Base-by-base conservation (phyloP, 2,797 vertebrate species). In the Cirrhinus mrigala region DNA sequence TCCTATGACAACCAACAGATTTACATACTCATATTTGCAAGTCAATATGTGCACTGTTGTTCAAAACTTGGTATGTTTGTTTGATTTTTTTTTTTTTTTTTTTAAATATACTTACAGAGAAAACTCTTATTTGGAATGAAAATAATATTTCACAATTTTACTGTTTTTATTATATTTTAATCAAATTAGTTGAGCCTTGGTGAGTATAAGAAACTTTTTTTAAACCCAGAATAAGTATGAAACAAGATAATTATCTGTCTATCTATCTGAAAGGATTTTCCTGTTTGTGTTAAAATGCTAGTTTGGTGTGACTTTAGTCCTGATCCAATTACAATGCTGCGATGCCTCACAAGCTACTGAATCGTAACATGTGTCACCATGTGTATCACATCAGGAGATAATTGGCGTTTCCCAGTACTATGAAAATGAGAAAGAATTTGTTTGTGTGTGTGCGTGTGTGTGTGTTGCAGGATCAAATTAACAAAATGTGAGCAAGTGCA, bases 281-380 rank as follows among this genome's bases (percentile, higher is more conserved):
- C 20, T 77, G 7, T 44, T 40, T 58, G 22, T 58, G 22, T 77
- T 16, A 24, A 75, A 75, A 27, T 54, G 54, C 60, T 54, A 75
- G 22, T 77, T 77, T 77, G 33, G 20, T 76, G 29, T 11, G 11
- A 33, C 73, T 14, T 76, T 20, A 16, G 75, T n/a, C 22, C 22
- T 77, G 29, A 58, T 75, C 48, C 69, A 71, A 15, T 46, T 54
- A 37, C 3, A 5, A 54, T 33, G 48, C 27, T 3, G 29, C 20
- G 18, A 76, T 54, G 50, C 18, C 20, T 56, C 29, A n/a, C 74
- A 22, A 77, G 37, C 22, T 58, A 60, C 54, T 77, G 75, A 77
- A 77, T 77, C 52, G 58, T 77, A 77, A 58, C 74, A 14, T 20
- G 12, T 58, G 33, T 58, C 75, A 77, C 22, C 1, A 6, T 16